Evolutionary conservation across 2,888 invertebrate genomes (phyloP), one percentile per base, ranked within the genome.

Genomic region (Malthinus flaveolus): DNA sequence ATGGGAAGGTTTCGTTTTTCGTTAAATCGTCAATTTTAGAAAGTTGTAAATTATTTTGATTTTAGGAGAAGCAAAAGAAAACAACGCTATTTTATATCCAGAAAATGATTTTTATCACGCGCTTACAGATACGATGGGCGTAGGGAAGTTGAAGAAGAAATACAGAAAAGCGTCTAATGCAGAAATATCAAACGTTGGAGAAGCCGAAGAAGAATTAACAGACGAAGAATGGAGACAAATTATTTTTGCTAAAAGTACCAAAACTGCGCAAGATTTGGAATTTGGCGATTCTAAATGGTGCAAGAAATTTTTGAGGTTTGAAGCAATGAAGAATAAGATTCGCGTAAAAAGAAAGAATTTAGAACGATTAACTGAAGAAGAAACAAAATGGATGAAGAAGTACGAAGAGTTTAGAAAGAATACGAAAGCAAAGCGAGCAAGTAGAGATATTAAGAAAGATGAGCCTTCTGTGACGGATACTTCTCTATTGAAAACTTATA

Each of bases 1-100:
- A 1, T 87, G 87, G 86, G 68, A 79, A 49, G 84, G 84, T 39
- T 39, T 15, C 12, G 10, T n/a, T 35, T 10, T 7, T 6, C 6
- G 35, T 7, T 35, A 8, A n/a, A 1, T 33, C 1, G 8, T 33
- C 1, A 10, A 32, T 34, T 35, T 32, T 3, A 23, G 5, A 23
- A 23, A 23, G 23, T 23, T 3, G 3, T 23, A 23, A 23, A 55
- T 33, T 34, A 7, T 9, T 33, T 9, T 45, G 13, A 35, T 47
- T 47, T 32, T 31, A 59, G 59, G 59, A 23, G 13, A 31, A 10
- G 73, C 73, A 1, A 61, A 61, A 7, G 61, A 65, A 31, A 65
- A 70, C 9, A 45, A 64, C 1, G 70, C 69, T 0, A 42, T 73
- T 4, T 55, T 75, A 10, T 52, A 67, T 1, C 73, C 69, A 7